These are phyloP conservation scores for Macrocentrus cingulum DNA, from an alignment of 1,140 invertebrate genomes.

Conservation along the genomic window DNA sequence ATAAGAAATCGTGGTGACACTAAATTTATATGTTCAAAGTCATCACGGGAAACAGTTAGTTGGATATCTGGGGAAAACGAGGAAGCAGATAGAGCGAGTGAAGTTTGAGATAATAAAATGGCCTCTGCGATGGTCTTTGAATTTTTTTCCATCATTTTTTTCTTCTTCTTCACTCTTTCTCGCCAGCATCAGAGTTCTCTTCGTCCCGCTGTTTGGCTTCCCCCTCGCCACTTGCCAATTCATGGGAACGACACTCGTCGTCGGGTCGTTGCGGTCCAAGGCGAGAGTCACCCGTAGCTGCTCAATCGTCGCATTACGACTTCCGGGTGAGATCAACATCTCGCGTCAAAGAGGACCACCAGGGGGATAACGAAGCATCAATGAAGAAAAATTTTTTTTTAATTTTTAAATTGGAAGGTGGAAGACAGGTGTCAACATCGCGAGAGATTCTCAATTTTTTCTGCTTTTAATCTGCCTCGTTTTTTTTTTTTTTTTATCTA, in stretches of 20 bases:
- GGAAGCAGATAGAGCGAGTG: no score
- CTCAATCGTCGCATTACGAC: constrained; percentile 18
- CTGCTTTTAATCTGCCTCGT: neutral
- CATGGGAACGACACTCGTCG: constrained; percentile 20
- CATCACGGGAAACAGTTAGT: no score
- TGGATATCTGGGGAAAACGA: no score
- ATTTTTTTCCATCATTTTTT: neutral
- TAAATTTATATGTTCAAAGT: no score
- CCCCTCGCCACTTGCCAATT: neutral
- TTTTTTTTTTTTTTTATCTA: neutral
- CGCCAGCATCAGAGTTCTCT: neutral
- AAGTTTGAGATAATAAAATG: no score
- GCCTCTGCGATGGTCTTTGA: no score
- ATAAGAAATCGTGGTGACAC: no score
- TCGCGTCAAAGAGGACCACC: neutral
- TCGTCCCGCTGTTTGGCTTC: neutral
- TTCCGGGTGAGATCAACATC: constrained; percentile 20
- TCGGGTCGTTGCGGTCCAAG: constrained; percentile 17
- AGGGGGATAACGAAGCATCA: neutral
- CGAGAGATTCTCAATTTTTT: neutral
- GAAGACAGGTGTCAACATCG: constrained; percentile 13
- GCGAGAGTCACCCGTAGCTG: constrained; percentile 8
- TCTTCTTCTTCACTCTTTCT: neutral
- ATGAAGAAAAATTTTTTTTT: no score
- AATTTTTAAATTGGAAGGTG: no score